A percentile compares a stretch with the other conserved stretches of the same genome.
phyloP scores from a whole-genome alignment of 1,140 invertebrate genomes.

The Helicoverpa zea region DNA sequence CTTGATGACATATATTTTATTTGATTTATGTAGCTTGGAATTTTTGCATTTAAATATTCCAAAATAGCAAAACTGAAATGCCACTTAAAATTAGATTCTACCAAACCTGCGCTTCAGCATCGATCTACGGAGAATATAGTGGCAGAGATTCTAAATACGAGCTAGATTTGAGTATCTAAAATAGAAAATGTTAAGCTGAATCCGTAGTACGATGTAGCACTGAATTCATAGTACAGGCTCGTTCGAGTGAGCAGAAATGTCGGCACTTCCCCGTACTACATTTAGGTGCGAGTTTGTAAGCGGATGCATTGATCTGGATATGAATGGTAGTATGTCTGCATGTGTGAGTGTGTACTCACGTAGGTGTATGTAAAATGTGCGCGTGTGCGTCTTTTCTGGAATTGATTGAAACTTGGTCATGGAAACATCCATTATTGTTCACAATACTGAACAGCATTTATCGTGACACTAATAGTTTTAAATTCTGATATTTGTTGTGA shows the following conservation, averaged over 20 bases:
- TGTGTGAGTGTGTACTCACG: background rate
- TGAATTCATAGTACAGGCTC: background rate
- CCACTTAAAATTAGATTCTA: too few species aligned
- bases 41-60: too few species aligned
- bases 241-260: conserved; percentile 1
- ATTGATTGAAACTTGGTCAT: conserved; percentile 35
- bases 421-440: conserved; percentile 15
- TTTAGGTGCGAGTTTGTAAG: conserved; percentile 26
- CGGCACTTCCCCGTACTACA: conserved; percentile 8
- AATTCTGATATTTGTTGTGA: background rate
- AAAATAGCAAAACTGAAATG: too few species aligned
- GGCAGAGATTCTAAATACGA: conserved; percentile 4
- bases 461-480: background rate
- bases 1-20: too few species aligned
- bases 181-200: conserved; percentile 5
- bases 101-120: too few species aligned
- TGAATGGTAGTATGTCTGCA: conserved; percentile 20
- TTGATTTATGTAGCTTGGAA: too few species aligned
- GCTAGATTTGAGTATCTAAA: conserved; percentile 8
- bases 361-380: background rate
- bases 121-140: background rate
- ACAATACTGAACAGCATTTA: background rate
- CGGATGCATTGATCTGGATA: conserved; percentile 33
- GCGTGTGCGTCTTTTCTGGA: conserved; percentile 21
- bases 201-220: background rate